These are phyloP conservation scores for Lasioglossum albipes DNA, from an alignment of 1,140 invertebrate genomes.

Conservation along the genomic window DNA sequence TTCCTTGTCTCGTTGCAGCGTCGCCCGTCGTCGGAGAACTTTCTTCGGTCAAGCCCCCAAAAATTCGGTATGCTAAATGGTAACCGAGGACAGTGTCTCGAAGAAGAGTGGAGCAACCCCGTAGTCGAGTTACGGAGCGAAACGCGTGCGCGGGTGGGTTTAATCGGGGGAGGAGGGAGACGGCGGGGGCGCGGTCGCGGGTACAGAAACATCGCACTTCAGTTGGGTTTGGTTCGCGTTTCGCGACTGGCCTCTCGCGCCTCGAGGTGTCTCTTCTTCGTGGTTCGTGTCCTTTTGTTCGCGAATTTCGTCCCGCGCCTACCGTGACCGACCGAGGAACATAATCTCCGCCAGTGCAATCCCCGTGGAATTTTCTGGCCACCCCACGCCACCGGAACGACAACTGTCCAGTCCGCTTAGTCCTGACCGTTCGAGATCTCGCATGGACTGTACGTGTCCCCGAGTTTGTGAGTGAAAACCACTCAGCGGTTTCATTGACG, in stretches of 20 bases:
- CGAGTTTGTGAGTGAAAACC: constrained; percentile 30
- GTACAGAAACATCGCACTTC: constrained; percentile 68
- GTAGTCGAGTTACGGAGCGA: constrained; percentile 62
- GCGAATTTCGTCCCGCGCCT: background rate
- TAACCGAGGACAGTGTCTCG: constrained; percentile 23
- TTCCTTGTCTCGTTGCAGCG: no score
- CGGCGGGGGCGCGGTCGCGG: constrained; percentile 72
- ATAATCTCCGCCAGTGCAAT: background rate
- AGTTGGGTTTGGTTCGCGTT: constrained; percentile 77
- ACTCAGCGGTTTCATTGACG: constrained; percentile 6
- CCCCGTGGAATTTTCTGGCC: background rate
- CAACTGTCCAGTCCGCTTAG: no score
- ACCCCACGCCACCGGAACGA: no score
- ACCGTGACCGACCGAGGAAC: background rate
- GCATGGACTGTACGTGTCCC: constrained; percentile 37
- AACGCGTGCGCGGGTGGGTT: constrained; percentile 74
- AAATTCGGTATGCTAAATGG: background rate
- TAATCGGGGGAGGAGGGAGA: constrained; percentile 60
- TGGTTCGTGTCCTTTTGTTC: background rate
- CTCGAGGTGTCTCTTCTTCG: constrained; percentile 27
- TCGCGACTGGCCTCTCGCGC: constrained; percentile 66
- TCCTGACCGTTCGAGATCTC: background rate
- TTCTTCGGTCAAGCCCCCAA: background rate
- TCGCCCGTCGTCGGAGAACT: no score
- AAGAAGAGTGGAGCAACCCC: constrained; percentile 45